These are phyloP conservation scores for Drosophila mimica DNA, from an alignment of 2,888 invertebrate genomes.

Conservation along the genomic window DNA sequence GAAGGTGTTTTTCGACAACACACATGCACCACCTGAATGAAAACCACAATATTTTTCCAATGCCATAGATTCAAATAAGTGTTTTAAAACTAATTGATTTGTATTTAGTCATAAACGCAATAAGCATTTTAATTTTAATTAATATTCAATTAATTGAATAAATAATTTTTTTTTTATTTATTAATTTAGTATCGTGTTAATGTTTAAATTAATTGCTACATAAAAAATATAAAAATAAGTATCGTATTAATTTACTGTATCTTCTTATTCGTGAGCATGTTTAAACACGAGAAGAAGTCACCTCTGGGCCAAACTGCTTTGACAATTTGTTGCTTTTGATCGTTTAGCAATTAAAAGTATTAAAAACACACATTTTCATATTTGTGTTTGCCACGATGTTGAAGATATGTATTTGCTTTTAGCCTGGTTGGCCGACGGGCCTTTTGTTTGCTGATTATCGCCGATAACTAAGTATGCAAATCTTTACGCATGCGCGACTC, in stretches of 20 bases:
- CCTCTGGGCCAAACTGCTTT: constrained; percentile 16
- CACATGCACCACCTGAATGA: neutral
- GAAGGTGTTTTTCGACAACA: constrained; percentile 9
- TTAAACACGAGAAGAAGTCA: constrained; percentile 7
- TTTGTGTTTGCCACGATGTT: constrained; percentile 7
- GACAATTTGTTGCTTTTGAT: constrained; percentile 47
- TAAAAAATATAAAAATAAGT: too few relatives aligned
- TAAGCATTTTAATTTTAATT: neutral
- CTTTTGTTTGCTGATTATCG: constrained; percentile 58
- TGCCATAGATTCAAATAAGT: neutral
- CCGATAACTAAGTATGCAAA: constrained; percentile 63
- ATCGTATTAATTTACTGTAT: neutral
- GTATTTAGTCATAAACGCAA: neutral
- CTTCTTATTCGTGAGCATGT: neutral
- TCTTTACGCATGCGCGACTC: constrained; percentile 70
- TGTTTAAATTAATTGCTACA: neutral
- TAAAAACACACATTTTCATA: constrained; percentile 52
- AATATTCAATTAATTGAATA: neutral
- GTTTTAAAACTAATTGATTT: neutral
- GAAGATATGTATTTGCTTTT: constrained; percentile 25
- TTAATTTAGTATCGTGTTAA: neutral
- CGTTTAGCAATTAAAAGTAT: constrained; percentile 56
- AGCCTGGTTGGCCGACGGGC: constrained; percentile 24
- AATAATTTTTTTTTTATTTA: neutral
- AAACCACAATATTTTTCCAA: neutral